Evolutionary conservation across 2,113 vertebrate genomes (phyloP).

Genomic region (Scomber scombrus): DNA sequence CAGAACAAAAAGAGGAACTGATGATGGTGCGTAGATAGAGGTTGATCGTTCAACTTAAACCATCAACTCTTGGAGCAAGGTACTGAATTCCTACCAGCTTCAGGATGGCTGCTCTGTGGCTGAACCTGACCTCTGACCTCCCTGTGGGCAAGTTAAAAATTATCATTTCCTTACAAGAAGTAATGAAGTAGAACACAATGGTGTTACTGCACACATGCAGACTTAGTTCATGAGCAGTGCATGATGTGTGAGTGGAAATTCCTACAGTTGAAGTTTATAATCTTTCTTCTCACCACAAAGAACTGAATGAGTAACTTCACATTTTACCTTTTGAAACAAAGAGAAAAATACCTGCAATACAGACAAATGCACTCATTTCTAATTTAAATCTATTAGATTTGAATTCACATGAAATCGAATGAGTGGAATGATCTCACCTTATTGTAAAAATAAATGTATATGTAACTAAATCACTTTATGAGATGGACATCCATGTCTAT

Average conservation of each 20-base stretch:
- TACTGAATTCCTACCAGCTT: neutral
- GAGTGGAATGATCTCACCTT: neutral
- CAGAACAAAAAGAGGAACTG: slow-evolving; percentile 24
- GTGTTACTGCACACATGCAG: slow-evolving; percentile 16
- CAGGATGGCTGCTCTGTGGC: slow-evolving; percentile 34
- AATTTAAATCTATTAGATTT: neutral
- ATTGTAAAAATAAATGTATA: too few relatives aligned
- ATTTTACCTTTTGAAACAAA: neutral
- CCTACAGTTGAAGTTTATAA: neutral
- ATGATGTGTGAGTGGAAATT: neutral
- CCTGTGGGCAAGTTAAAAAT: slow-evolving; percentile 23
- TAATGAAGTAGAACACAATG: slow-evolving; percentile 30
- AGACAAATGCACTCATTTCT: neutral
- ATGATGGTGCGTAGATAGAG: neutral
- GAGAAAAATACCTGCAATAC: neutral
- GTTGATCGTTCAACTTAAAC: slow-evolving; percentile 10
- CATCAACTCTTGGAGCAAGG: neutral
- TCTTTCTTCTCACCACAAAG: neutral
- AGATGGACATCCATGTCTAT: neutral
- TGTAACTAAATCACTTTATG: neutral
- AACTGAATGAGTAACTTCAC: neutral
- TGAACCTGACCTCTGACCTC: slow-evolving; percentile 65
- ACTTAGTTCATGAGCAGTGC: slow-evolving; percentile 22
- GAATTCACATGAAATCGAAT: too few relatives aligned
- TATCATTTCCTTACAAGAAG: slow-evolving; percentile 37